Conservation (phyloP, 2,113 vertebrate genomes). For the Gallinago undulata region DNA sequence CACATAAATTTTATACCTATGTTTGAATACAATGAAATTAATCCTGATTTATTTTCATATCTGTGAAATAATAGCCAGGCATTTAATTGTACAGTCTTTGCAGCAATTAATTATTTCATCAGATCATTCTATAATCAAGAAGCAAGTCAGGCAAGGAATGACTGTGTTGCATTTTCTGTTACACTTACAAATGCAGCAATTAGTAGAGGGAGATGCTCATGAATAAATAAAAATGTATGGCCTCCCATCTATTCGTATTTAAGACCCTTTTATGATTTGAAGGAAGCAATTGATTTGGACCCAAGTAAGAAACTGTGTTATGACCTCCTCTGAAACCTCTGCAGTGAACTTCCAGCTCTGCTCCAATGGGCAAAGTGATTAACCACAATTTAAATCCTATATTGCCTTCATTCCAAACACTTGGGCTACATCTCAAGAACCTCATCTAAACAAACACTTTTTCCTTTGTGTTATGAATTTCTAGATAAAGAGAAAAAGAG, state of each 20-base stretch:
- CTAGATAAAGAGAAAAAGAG: not conserved
- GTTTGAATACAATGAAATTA: not conserved
- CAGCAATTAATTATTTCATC: not conserved
- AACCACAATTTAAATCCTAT: not conserved
- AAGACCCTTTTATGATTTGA: not conserved
- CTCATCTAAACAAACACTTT: not conserved
- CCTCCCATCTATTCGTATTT: not conserved
- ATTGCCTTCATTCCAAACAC: not conserved
- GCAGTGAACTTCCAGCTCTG: not conserved
- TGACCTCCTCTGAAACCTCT: not conserved
- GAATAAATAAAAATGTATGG: slow-evolving; percentile 11
- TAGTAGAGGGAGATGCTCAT: not conserved
- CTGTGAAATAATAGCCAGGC: not conserved
- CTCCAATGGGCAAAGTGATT: not conserved
- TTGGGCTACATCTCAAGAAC: not conserved
- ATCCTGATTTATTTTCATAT: not conserved
- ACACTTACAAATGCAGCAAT: not conserved
- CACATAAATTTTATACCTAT: not conserved
- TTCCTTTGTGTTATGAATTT: not conserved
- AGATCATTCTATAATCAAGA: not conserved
- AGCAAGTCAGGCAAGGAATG: not conserved
- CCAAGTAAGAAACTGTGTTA: not conserved
- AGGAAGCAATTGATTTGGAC: not conserved
- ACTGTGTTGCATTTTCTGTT: not conserved
- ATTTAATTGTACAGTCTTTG: not conserved